Evolutionary conservation across 2,797 vertebrate genomes (phyloP).

Genomic region (Phoeniculus purpureus): DNA sequence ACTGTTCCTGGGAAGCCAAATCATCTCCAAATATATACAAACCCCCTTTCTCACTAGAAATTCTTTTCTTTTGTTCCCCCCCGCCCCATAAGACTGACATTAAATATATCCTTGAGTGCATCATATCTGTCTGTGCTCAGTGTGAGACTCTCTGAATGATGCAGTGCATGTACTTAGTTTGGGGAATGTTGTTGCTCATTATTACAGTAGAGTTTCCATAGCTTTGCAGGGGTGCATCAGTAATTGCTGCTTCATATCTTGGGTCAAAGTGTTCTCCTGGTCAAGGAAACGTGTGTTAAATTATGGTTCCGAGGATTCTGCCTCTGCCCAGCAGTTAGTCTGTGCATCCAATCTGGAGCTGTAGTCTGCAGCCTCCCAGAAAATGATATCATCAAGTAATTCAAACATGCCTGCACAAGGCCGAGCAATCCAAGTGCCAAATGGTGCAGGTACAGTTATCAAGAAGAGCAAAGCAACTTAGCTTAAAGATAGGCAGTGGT

Average conservation of each 20-base stretch:
- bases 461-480: neutral
- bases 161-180: neutral
- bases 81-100: neutral
- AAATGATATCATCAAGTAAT: neutral
- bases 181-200: conserved; percentile 12
- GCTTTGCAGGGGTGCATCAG: conserved; percentile 28
- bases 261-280: conserved; percentile 16
- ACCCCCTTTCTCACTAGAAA: neutral
- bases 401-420: neutral
- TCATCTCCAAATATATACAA: neutral
- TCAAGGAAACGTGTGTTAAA: conserved; percentile 3
- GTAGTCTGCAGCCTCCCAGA: neutral
- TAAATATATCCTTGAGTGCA: neutral
- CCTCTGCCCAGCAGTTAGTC: neutral
- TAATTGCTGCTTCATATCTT: conserved; percentile 33
- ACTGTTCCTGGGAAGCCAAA: neutral
- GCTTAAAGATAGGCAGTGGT: neutral
- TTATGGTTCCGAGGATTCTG: conserved; percentile 19
- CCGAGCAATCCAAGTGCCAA: neutral
- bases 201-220: neutral
- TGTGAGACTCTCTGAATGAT: conserved; percentile 36
- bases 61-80: neutral
- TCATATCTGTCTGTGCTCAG: neutral
- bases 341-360: neutral
- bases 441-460: neutral